phyloP scores from a whole-genome alignment of 2,797 vertebrate species.

The Triplophysa bombifrons region DNA sequence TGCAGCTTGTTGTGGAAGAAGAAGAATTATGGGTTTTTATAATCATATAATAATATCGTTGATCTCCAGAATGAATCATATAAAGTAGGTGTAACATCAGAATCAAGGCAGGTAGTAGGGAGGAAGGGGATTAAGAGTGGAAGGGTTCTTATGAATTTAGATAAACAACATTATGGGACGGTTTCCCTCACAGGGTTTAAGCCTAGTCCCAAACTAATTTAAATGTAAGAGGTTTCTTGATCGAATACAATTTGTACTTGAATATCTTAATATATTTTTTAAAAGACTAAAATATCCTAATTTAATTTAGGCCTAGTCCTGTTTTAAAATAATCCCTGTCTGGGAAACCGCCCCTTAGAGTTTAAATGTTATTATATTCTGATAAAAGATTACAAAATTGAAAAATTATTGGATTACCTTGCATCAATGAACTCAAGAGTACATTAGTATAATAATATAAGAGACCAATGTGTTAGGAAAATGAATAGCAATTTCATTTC shows the following conservation, averaged over 20 bases:
- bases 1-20: no score
- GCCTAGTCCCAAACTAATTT: no score
- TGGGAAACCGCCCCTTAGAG: no score
- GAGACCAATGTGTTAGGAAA: background rate
- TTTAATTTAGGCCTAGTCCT: no score
- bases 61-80: background rate
- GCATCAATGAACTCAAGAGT: background rate
- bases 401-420: background rate
- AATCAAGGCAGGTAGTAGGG: background rate
- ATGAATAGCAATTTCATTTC: background rate
- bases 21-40: background rate
- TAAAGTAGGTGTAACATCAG: background rate
- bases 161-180: background rate
- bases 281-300: no score
- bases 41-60: background rate
- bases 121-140: no score
- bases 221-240: no score
- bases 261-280: no score
- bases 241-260: no score
- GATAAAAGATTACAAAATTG: background rate
- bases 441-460: background rate
- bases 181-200: no score
- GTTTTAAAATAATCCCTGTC: no score
- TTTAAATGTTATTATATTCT: background rate
- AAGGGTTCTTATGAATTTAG: background rate